These are phyloP conservation scores for Triplophysa rosa DNA, from an alignment of 2,113 vertebrate genomes.

Conservation along the genomic window DNA sequence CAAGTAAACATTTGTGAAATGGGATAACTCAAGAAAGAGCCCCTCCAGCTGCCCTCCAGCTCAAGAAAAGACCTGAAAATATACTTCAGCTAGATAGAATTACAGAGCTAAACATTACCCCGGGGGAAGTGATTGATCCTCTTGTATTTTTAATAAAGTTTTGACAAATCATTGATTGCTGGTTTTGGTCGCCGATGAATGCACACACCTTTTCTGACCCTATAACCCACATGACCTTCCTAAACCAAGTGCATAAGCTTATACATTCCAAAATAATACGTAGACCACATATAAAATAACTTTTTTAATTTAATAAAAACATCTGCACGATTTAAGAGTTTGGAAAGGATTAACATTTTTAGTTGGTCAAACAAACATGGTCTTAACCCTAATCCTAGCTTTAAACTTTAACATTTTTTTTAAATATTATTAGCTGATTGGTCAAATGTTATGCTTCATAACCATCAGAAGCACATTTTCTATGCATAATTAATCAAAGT, in stretches of 20 bases:
- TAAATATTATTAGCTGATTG: background rate
- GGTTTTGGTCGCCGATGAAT: background rate
- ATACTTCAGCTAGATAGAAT: background rate
- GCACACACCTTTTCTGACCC: background rate
- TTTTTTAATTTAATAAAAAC: too few relatives aligned
- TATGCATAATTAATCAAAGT: slow-evolving; percentile 6
- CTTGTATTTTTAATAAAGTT: background rate
- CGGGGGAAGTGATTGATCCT: background rate
- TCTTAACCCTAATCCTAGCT: too few relatives aligned
- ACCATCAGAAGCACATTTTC: background rate
- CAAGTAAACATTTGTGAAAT: slow-evolving; percentile 15
- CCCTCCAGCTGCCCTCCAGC: slow-evolving; percentile 5
- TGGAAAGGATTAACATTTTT: too few relatives aligned
- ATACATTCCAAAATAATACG: too few relatives aligned
- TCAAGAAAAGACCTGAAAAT: slow-evolving; percentile 10
- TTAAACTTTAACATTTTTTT: too few relatives aligned
- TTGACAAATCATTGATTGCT: background rate
- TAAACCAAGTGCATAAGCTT: too few relatives aligned
- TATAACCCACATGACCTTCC: too few relatives aligned
- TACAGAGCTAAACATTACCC: background rate
- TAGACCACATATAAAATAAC: too few relatives aligned
- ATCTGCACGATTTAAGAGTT: too few relatives aligned
- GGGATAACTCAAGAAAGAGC: background rate
- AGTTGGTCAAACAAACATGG: too few relatives aligned
- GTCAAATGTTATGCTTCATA: background rate